Conservation (phyloP, 2,797 vertebrate species). For the Chrysocyon brachyurus region DNA sequence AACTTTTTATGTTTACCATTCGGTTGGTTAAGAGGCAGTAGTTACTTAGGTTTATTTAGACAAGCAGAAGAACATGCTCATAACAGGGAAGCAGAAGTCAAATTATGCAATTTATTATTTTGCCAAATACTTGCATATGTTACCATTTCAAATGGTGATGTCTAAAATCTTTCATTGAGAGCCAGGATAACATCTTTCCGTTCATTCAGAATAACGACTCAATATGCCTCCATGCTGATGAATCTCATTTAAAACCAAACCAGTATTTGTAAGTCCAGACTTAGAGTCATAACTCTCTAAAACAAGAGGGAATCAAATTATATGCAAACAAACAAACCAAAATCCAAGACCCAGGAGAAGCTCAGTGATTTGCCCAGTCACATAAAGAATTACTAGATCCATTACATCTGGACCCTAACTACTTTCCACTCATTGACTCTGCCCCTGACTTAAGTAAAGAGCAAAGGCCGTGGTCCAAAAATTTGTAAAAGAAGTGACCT, state of each 20-base stretch:
- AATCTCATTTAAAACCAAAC: neutral
- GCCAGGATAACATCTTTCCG: neutral
- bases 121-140: neutral
- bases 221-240: too few relatives aligned
- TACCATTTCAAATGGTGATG: neutral
- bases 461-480: neutral
- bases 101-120: neutral
- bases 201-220: neutral
- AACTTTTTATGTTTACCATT: neutral
- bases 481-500: neutral
- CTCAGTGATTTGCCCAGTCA: neutral
- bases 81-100: neutral
- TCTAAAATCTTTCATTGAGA: neutral
- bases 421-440: accelerated
- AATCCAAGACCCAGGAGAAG: neutral
- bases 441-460: neutral
- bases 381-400: too few relatives aligned
- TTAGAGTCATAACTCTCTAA: neutral
- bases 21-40: neutral
- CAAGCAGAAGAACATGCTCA: neutral
- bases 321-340: neutral
- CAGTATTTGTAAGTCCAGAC: neutral
- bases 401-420: neutral
- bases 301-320: neutral
- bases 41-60: neutral